Evolutionary conservation across 2,113 vertebrate species (phyloP), one percentile per base, ranked within the genome.

Genomic region (Perca fluviatilis): DNA sequence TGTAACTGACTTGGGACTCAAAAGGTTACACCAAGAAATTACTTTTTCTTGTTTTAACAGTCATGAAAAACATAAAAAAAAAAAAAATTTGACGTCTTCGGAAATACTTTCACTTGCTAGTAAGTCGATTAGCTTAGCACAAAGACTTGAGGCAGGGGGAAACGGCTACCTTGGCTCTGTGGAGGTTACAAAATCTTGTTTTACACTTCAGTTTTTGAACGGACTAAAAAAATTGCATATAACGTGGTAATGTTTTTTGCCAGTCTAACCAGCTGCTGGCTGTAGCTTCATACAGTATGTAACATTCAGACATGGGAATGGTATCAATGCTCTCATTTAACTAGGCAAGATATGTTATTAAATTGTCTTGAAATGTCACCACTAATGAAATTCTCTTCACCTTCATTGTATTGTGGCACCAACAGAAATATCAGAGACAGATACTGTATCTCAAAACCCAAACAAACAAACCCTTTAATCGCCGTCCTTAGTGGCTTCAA

Each of bases 391-490:
- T 49, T 47, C 25, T 36, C 51, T n/a, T 62, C 8, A 1, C 6
- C 58, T 23, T 2, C 27, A 16, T 30, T 60, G 75, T 49, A 49
- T 1, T 6, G 19, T 7, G 23, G 2, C 18, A 54, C 33, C 18
- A 2, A 19, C 2, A 11, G 11, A 47, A 67, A 46, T 57, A 23
- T 67, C 1, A 43, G 21, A 27, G 5, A 27, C 25, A 23, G 2
- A 33, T 18, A 40, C 13, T 43, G 43, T 36, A 23, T 66, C 1
- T 23, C 25, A 30, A 58, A 51, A 61, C n/a, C 10, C 19, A 13
- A 43, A 33, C 15, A 33, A 30, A 67, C 13, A 62, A 51, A 66
- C 14, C 21, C 25, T 83, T 61, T 33, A 61, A 78, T 69, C 8
- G 4, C 7, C 43, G n/a, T 23, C 21, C 16, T 18, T 2, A 3